Percentiles rank a stretch among this genome's conserved stretches.
Conservation (phyloP, 2,888 invertebrate genomes). For the Halictus ligatus region DNA sequence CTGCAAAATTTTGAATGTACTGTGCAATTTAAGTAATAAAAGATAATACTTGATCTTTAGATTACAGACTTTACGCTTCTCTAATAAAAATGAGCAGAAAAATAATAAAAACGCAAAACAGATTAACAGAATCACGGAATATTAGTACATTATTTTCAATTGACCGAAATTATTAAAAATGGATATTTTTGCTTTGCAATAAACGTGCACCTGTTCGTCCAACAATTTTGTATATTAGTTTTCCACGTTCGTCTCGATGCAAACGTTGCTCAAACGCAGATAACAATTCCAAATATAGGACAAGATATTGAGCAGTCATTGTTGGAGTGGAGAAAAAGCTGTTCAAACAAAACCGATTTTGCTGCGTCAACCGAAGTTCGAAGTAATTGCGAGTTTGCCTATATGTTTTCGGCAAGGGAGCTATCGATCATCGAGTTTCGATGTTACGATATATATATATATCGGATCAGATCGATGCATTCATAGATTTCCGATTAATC, state of each 20-base stretch:
- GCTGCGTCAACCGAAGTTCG: neutral
- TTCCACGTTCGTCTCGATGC: neutral
- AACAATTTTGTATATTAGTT: neutral
- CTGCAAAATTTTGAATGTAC: no score
- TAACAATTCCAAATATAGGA: neutral
- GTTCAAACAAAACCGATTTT: neutral
- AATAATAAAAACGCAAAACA: no score
- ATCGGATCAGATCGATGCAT: conserved; percentile 57
- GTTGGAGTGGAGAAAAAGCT: neutral
- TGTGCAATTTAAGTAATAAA: no score
- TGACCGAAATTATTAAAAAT: no score
- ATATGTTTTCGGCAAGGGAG: neutral
- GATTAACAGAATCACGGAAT: no score
- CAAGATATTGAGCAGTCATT: neutral
- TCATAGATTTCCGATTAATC: conserved; percentile 50
- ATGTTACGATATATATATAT: neutral
- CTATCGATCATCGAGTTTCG: conserved; percentile 16
- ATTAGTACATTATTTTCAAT: no score
- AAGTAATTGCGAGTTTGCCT: no score
- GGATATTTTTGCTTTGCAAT: no score
- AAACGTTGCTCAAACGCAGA: neutral
- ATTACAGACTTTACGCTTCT: neutral
- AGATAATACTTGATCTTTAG: no score
- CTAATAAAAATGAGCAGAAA: no score
- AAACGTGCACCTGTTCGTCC: neutral